Percentiles rank a stretch among this genome's conserved stretches.
Conservation (phyloP, 1,140 invertebrate species). For the Meloidogyne exigua region DNA sequence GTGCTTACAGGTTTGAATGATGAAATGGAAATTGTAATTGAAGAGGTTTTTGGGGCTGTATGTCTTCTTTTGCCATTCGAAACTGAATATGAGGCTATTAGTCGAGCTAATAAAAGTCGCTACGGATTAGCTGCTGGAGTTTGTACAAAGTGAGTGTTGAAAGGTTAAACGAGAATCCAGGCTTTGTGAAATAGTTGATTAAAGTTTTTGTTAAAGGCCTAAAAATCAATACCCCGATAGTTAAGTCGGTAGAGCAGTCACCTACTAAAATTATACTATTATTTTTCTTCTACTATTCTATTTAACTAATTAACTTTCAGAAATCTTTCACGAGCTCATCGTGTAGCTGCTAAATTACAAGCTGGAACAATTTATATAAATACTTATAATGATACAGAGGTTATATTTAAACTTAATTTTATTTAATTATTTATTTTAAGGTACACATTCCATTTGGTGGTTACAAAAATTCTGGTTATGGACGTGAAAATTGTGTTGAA, state of each 20-base stretch:
- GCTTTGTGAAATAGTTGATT: too few species aligned
- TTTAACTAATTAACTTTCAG: too few species aligned
- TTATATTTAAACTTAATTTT: conserved; percentile 43
- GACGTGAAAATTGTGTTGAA: conserved; percentile 67
- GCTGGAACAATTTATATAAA: conserved; percentile 68
- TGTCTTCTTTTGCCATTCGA: conserved; percentile 67
- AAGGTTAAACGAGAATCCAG: too few species aligned
- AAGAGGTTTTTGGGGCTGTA: conserved; percentile 70
- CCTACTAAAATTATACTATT: too few species aligned
- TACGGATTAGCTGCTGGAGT: conserved; percentile 69
- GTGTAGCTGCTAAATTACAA: conserved; percentile 65
- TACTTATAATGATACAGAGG: conserved; percentile 60
- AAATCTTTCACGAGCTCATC: conserved; percentile 59
- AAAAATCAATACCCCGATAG: too few species aligned
- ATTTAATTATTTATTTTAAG: conserved; percentile 39
- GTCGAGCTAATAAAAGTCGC: conserved; percentile 67
- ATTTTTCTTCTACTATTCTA: too few species aligned
- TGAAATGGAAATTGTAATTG: conserved; percentile 68
- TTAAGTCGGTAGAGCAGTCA: too few species aligned
- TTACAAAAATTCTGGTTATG: conserved; percentile 57
- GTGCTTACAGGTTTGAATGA: conserved; percentile 63
- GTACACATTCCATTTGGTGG: conserved; percentile 56
- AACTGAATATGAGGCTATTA: conserved; percentile 68
- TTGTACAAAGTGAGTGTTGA: conserved; percentile 64
- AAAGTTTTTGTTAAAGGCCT: too few species aligned